Base-by-base conservation (phyloP, 2,797 vertebrate species). In the Clarias laeviceps region DNA sequence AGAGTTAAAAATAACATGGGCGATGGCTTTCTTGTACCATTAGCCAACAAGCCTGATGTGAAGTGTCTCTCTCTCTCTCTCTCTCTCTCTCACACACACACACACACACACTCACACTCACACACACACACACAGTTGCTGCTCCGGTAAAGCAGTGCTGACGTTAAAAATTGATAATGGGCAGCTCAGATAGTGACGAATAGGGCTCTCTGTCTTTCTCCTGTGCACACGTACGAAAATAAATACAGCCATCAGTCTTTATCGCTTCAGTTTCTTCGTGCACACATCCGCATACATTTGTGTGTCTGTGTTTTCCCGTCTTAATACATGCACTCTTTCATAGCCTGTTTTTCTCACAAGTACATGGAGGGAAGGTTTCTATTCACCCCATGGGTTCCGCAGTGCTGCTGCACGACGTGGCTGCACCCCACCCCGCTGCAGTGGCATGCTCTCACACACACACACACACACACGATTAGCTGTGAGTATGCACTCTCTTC, bases 1-100 rank as follows among this genome's bases (percentile, higher is more conserved):
- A 82, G 92, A 93, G 95, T 95, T 96, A 95, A 95, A 96, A 96
- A 96, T 95, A 95, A 95, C 93, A 95, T 93, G 93, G 94, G 94
- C 93, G 92, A 94, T 91, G 95, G 92, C 94, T 94, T 93, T 94
- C 93, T 94, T 92, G 93, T 94, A 92, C 94, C 93, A 93, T 94
- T 93, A 90, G 87, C 91, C 92, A 94, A 94, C 93, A 94, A 91
- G 93, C 92, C 93, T 93, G 91, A 90, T 87, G 86, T 80, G 89
- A 90, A 89, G 90, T 89, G 90, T 89, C 79, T 76, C 68, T 86
- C 32, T 87, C 80, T 84, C 80, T 57, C 86, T 88, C 61, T 82
- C 87, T 85, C n/a, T 40, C 82, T 57, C 18, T 65, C 61, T 80
- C 65, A 62, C 82, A 29, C 73, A 85, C 82, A 85, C 32, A 84